Conservation (phyloP, 2,797 vertebrate genomes). For the Sandelia bainsii region DNA sequence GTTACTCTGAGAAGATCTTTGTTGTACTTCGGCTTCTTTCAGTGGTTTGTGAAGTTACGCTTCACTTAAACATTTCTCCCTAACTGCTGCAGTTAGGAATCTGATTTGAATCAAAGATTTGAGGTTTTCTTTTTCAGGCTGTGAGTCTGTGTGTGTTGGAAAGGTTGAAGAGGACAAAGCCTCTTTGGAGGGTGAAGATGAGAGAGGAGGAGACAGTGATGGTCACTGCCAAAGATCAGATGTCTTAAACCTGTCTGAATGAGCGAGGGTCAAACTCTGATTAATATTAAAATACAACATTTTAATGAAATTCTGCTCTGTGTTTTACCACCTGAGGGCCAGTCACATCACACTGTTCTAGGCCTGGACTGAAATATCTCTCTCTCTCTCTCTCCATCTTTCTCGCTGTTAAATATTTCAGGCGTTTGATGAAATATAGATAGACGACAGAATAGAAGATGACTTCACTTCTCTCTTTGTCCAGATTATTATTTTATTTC, state of each 20-base stretch:
- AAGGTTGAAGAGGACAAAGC: constrained; percentile 19
- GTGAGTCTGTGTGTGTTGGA: constrained; percentile 20
- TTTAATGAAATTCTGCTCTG: constrained; percentile 31
- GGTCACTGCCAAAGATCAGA: constrained; percentile 12
- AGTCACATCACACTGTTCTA: constrained; percentile 4
- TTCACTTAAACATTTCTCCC: no score
- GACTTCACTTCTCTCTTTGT: constrained; percentile 45
- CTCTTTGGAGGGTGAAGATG: constrained; percentile 18
- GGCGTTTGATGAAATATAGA: constrained; percentile 54
- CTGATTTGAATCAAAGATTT: constrained; percentile 6
- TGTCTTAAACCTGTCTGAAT: constrained; percentile 18
- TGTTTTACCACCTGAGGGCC: constrained; percentile 45
- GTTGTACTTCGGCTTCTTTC: no score
- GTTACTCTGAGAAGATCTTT: no score
- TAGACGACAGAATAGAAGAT: constrained; percentile 49
- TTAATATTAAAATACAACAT: constrained; percentile 55
- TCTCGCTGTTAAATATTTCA: constrained; percentile 63
- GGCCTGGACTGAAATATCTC: constrained; percentile 26
- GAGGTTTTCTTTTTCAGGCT: constrained; percentile 11
- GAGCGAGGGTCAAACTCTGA: not conserved
- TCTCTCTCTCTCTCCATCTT: constrained; percentile 4
- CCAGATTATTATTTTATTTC: constrained; percentile 52
- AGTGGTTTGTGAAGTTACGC: no score
- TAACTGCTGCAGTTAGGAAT: no score
- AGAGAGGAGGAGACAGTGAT: constrained; percentile 8